Percentiles rank a stretch among this genome's conserved stretches.
These are phyloP conservation scores for Tetanocera ferruginea DNA, from an alignment of 2,888 invertebrate genomes.

Conservation along the genomic window DNA sequence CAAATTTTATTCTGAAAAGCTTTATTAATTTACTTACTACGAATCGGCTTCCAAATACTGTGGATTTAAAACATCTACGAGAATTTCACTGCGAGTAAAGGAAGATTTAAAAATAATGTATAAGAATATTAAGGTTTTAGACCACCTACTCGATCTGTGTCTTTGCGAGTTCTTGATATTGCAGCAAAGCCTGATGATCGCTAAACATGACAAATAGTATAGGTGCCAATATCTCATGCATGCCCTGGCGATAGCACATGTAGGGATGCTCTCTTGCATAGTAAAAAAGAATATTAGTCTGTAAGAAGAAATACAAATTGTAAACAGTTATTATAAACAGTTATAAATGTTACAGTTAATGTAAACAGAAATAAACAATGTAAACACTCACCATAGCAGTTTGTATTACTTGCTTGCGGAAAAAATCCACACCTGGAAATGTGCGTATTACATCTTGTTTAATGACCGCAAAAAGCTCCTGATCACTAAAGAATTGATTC, in stretches of 20 bases:
- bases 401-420: constrained; percentile 78
- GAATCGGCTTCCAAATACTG: constrained; percentile 83
- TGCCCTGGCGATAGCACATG: constrained; percentile 86
- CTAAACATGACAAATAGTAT: constrained; percentile 81
- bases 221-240: constrained; percentile 90
- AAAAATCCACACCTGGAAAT: constrained; percentile 86
- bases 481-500: constrained; percentile 88
- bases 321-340: no score
- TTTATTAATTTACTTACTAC: constrained; percentile 75
- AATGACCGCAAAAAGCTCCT: constrained; percentile 81
- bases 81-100: constrained; percentile 73
- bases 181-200: constrained; percentile 79
- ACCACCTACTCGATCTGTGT: constrained; percentile 62
- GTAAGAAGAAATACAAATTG: not conserved
- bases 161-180: constrained; percentile 72
- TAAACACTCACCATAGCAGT: constrained; percentile 76
- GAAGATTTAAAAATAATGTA: constrained; percentile 6
- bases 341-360: no score
- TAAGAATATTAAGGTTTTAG: not conserved
- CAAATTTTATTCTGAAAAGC: no score
- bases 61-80: constrained; percentile 78
- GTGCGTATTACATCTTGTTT: constrained; percentile 86
- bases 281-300: constrained; percentile 75
- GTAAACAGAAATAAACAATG: not conserved
- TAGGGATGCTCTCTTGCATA: constrained; percentile 78